Base-by-base conservation (phyloP, 2,888 invertebrate species). In the Idaea straminata region DNA sequence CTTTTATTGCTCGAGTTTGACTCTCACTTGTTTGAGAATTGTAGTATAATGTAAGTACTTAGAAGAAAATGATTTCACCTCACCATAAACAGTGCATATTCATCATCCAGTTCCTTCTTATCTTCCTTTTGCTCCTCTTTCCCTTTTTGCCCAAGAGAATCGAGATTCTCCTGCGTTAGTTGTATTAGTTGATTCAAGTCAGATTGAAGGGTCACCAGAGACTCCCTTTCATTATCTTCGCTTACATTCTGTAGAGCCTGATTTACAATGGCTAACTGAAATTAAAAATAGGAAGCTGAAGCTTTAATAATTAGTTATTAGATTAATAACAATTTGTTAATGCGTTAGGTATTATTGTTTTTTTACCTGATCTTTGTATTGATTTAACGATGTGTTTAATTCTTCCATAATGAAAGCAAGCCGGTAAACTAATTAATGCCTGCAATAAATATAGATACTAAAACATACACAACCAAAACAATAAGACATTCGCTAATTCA, bases 41-140 rank as follows among this genome's bases (percentile, higher is more conserved):
- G 25, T 25, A 3, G 25, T 25, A 25, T 25, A 3, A 25, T 10
- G 36, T 5, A 36, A 36, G 36, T 63, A 65, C 25, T 72, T 68
- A 35, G 35, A 57, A 47, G 63, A 67, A 72, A 69, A 65, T 64
- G 65, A 71, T 80, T 88, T 66, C 73, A 73, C 72, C 74, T 74
- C 74, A 95, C 95, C 95, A 95, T 95, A 80, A 96, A 96, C 71
- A 95, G 85, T 61, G 94, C 94, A 91, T 95, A 96, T 87, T 96
- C 96, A 79, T 88, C 85, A 80, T 92, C 92, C 64, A 91, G 74
- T 70, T 84, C 83, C 78, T 61, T 69, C 70, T 65, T 80, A 78
- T 70, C 72, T 64, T 66, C 67, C 60, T 65, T 73, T 63, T 63
- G 62, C 62, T 59, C 63, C 59, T 60, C 58, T 63, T 67, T 25